phyloP scores from a whole-genome alignment of 2,797 vertebrate species.

The Heteromormyrus szaboi region DNA sequence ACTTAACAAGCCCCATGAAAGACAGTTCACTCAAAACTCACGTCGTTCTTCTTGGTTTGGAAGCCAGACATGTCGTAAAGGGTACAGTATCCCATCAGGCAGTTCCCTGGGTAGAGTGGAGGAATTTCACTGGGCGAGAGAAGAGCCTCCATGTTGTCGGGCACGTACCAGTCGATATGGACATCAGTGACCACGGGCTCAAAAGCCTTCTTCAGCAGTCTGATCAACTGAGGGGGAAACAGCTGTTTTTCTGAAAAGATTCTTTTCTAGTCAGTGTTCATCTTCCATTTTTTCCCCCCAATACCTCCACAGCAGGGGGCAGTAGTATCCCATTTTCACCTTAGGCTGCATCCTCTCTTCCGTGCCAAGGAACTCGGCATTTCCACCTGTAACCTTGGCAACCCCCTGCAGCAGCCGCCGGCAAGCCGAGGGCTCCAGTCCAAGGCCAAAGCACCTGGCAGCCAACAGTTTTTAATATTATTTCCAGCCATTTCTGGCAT shows the following conservation, averaged over 20 bases:
- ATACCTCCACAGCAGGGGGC: constrained; percentile 41
- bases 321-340: constrained; percentile 57
- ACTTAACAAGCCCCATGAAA: background rate
- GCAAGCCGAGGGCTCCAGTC: constrained; percentile 68
- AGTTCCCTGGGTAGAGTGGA: constrained; percentile 80
- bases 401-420: constrained; percentile 71
- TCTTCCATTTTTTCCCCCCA: background rate
- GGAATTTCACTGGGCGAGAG: constrained; percentile 90
- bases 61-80: constrained; percentile 80
- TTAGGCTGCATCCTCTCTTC: constrained; percentile 86
- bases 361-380: constrained; percentile 69
- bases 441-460: constrained; percentile 82
- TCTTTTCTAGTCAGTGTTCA: background rate
- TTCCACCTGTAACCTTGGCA: constrained; percentile 79
- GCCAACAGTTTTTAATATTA: background rate
- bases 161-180: constrained; percentile 97
- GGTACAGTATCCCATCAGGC: constrained; percentile 86
- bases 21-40: constrained; percentile 12
- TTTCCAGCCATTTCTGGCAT: background rate
- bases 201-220: constrained; percentile 86
- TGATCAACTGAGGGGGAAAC: constrained; percentile 70
- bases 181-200: constrained; percentile 89
- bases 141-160: constrained; percentile 90
- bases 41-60: constrained; percentile 57
- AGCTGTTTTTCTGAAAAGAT: background rate